These are phyloP conservation scores for Spea hammondii DNA, from an alignment of 2,797 vertebrate genomes.

Conservation along the genomic window DNA sequence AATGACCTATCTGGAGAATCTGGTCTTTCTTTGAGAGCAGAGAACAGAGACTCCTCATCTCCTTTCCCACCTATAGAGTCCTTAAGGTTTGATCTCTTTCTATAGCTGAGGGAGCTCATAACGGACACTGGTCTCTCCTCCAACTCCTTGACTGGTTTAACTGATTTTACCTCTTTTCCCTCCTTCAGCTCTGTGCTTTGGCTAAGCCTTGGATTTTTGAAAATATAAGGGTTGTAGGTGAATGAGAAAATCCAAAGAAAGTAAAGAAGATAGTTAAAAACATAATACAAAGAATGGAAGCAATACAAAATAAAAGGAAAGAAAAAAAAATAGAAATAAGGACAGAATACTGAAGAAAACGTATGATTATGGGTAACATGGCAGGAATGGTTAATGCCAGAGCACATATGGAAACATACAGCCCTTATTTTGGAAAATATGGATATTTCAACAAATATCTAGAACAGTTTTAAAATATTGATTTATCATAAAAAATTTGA, in stretches of 20 bases:
- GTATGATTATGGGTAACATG: constrained; percentile 13
- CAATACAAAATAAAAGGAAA: constrained; percentile 23
- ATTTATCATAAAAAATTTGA: no score
- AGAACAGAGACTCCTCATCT: constrained; percentile 81
- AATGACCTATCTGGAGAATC: constrained; percentile 77
- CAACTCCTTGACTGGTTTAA: constrained; percentile 73
- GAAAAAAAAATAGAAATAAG: constrained; percentile 1
- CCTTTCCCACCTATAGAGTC: constrained; percentile 83
- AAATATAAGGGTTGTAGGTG: constrained; percentile 34
- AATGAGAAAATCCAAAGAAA: constrained; percentile 37
- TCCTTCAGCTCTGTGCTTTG: constrained; percentile 71
- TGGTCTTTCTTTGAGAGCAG: constrained; percentile 73
- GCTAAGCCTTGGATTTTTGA: constrained; percentile 64
- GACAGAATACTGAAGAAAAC: no score
- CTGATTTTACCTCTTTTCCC: constrained; percentile 74
- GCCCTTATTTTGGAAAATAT: no score
- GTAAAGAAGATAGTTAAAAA: constrained; percentile 44
- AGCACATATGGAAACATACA: no score
- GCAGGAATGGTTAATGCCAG: not conserved
- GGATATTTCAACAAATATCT: no score
- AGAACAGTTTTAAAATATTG: no score
- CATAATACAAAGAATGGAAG: constrained; percentile 39
- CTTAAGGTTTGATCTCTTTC: constrained; percentile 81
- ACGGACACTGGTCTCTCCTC: constrained; percentile 80
- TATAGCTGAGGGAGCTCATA: constrained; percentile 91